A percentile compares a stretch with the other conserved stretches of the same genome.
phyloP scores from a whole-genome alignment of 2,888 invertebrate species.

The Amphiduros pacificus region DNA sequence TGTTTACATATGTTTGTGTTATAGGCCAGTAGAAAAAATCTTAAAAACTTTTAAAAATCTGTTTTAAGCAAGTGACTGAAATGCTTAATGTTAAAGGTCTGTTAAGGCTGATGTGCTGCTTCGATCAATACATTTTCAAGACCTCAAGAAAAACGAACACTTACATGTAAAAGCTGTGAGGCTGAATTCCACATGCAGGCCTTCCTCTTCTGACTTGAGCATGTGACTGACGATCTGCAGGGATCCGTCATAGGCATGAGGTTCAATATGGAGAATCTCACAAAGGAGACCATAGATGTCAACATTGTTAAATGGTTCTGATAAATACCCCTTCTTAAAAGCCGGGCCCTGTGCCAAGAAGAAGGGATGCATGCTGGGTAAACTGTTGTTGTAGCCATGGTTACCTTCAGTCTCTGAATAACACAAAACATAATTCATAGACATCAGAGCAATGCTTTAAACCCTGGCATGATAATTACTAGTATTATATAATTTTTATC shows the following conservation, averaged over 20 bases:
- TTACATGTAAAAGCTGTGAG: background rate
- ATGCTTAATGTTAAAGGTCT: no score
- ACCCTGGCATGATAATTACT: no score
- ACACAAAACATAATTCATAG: background rate
- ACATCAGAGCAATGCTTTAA: no score
- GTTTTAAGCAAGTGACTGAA: no score
- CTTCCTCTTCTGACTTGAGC: background rate
- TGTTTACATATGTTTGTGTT: no score
- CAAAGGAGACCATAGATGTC: constrained; percentile 57
- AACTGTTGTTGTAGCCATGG: constrained; percentile 61
- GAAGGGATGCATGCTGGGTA: constrained; percentile 69
- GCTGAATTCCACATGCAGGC: background rate
- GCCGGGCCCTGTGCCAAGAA: constrained; percentile 70
- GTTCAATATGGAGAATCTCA: constrained; percentile 43
- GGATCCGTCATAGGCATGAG: constrained; percentile 52
- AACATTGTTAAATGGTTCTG: constrained; percentile 46
- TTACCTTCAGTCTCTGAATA: constrained; percentile 39
- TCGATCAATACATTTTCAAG: background rate
- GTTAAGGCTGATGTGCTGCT: no score
- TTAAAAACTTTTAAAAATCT: no score
- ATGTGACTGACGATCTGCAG: constrained; percentile 29
- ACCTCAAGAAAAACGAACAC: background rate
- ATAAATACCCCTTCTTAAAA: constrained; percentile 41
- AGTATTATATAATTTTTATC: no score
- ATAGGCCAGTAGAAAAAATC: no score